phyloP scores from a whole-genome alignment of 2,888 invertebrate genomes.

The Ellobium chinense region DNA sequence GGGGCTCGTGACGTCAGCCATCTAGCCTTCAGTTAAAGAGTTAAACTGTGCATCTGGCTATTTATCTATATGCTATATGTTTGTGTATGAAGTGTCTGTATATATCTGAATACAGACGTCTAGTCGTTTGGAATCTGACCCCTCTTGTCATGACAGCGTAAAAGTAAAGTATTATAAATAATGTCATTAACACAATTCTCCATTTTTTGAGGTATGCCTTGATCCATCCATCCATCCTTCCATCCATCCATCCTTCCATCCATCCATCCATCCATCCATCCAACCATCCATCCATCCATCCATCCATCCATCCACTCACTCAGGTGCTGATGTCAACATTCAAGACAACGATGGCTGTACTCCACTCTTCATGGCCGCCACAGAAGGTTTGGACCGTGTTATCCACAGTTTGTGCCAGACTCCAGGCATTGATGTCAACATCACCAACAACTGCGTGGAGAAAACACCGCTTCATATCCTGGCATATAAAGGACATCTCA shows the following conservation, averaged over 20 bases:
- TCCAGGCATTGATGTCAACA: constrained; percentile 69
- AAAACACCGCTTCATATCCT: constrained; percentile 72
- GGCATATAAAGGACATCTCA: constrained; percentile 73
- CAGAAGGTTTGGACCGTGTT: constrained; percentile 73
- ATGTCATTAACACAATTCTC: too few relatives aligned
- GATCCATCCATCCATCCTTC: not conserved
- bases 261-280: not conserved
- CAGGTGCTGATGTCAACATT: constrained; percentile 66
- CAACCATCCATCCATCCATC: not conserved
- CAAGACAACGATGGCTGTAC: constrained; percentile 71
- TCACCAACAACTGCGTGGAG: constrained; percentile 61
- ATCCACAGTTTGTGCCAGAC: constrained; percentile 60
- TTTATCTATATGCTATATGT: too few relatives aligned
- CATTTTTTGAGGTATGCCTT: not conserved
- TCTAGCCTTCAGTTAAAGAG: too few relatives aligned
- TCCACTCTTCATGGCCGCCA: constrained; percentile 73
- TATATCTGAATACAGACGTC: too few relatives aligned
- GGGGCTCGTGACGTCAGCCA: too few relatives aligned
- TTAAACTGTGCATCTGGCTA: too few relatives aligned
- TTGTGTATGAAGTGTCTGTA: too few relatives aligned
- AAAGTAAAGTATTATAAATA: too few relatives aligned
- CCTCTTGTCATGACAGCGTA: too few relatives aligned
- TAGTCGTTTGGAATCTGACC: not conserved
- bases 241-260: not conserved
- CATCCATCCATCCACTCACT: not conserved